These are phyloP conservation scores for Chaetorhynchus papuensis DNA, from an alignment of 2,113 vertebrate species.

Conservation along the genomic window DNA sequence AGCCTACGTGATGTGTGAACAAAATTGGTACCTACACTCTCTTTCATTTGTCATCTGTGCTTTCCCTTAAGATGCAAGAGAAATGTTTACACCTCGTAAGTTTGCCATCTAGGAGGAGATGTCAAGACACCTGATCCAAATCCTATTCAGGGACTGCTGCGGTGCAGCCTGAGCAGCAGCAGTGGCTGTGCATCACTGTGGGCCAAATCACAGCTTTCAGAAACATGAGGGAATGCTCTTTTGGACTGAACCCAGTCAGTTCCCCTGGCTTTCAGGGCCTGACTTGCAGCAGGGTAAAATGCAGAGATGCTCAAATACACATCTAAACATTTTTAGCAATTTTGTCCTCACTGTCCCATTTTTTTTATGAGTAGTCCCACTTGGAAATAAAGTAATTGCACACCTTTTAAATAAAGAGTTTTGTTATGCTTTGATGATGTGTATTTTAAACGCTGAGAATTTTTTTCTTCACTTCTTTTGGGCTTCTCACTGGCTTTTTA, in stretches of 20 bases:
- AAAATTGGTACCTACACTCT: neutral
- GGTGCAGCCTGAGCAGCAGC: neutral
- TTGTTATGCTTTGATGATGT: neutral
- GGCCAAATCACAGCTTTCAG: neutral
- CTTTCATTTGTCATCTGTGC: neutral
- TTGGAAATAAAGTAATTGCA: neutral
- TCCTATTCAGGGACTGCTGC: neutral
- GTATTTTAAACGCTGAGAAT: neutral
- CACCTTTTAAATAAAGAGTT: neutral
- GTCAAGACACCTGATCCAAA: neutral
- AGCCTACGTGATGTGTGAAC: neutral
- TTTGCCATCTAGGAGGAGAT: conserved; percentile 27
- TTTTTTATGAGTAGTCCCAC: neutral
- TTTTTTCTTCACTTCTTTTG: neutral
- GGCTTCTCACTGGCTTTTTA: neutral
- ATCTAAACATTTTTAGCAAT: neutral
- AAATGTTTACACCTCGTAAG: neutral
- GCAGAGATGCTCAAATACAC: neutral
- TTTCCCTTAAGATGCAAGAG: conserved; percentile 43
- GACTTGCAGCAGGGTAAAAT: neutral
- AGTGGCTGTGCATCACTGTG: neutral
- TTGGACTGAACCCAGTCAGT: neutral
- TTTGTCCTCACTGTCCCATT: neutral
- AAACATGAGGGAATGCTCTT: neutral
- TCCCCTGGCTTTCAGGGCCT: neutral